Base-by-base conservation (phyloP, 2,888 invertebrate genomes). In the Kuschelorhynchus macadamiae region DNA sequence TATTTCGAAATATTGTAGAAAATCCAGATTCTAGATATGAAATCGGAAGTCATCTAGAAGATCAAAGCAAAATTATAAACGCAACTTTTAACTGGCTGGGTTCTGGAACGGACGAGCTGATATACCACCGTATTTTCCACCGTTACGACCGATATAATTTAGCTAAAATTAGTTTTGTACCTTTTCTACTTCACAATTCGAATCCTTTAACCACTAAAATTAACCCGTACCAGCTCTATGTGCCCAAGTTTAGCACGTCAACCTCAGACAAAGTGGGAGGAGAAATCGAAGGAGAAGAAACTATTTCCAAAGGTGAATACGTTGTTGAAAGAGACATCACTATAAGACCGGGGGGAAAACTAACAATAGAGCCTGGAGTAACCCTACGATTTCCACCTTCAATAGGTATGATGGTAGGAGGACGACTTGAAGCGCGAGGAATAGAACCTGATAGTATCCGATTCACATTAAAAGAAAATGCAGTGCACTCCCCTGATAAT, bases 401-500 rank as follows among this genome's bases (percentile, higher is more conserved):
- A 18, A 92, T 98, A 59, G 97, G 98, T 7, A 95, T 99, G 88
- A 95, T 99, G 92, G 92, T 98, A 1, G 97, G 97, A 41, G 98
- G 98, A 0, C 91, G 92, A 81, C 84, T 98, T 44, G 94, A 94
- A 77, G 95, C 95, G 0, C 87, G 91, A 76, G 95, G 95, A 0
- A 88, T 90, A 67, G 87, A 90, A 32, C 93, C 93, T 0, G 92
- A 91, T 78, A 92, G 93, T 77, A 94, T 95, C 52, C 86, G 90
- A 47, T 89, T 94, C 75, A 94, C 93, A 0, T 81, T 94, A 4
- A 93, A 93, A 80, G 90, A 94, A 76, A 92, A 93, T 80, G 86
- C 92, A 0, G 81, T 88, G 7, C 88, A 92, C 83, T 83, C 86
- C 0, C 86, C 87, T 67, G 88, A 89, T 68, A 91, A 91, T 74